Evolutionary conservation across 2,797 vertebrate genomes (phyloP).

Genomic region (Phrynocephalus vlangalii): DNA sequence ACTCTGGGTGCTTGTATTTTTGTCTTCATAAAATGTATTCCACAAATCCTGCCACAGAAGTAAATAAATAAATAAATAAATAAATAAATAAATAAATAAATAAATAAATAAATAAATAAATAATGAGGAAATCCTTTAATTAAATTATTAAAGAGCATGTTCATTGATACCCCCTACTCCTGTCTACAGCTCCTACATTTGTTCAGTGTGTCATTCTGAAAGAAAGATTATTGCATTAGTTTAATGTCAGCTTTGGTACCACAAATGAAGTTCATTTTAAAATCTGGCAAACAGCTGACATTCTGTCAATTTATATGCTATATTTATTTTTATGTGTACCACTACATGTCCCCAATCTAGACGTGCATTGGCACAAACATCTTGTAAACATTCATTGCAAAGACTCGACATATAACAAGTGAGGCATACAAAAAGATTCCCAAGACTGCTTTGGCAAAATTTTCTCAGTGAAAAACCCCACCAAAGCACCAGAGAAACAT

Average conservation of each 20-base stretch:
- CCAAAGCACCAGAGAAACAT: no score
- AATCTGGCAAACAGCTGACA: slow-evolving; percentile 20
- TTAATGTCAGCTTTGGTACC: slow-evolving; percentile 13
- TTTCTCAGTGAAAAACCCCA: neutral
- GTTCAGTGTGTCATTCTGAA: neutral
- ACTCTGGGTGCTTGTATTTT: no score
- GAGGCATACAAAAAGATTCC: slow-evolving; percentile 26
- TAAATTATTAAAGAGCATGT: neutral
- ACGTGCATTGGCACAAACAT: slow-evolving; percentile 17
- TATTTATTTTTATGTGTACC: slow-evolving; percentile 4
- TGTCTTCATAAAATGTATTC: no score
- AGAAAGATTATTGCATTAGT: slow-evolving; percentile 4
- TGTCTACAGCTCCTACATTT: neutral
- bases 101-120: no score
- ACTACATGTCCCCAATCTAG: neutral
- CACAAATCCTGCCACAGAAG: no score
- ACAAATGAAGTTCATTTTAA: slow-evolving; percentile 20
- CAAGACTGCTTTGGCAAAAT: neutral
- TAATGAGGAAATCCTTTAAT: neutral
- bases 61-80: no score
- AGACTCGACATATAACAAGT: neutral
- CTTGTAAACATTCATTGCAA: neutral
- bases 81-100: no score
- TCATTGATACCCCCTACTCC: neutral
- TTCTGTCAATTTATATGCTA: neutral